Base-by-base conservation (phyloP, 2,888 invertebrate species). In the Drosophila colorata region DNA sequence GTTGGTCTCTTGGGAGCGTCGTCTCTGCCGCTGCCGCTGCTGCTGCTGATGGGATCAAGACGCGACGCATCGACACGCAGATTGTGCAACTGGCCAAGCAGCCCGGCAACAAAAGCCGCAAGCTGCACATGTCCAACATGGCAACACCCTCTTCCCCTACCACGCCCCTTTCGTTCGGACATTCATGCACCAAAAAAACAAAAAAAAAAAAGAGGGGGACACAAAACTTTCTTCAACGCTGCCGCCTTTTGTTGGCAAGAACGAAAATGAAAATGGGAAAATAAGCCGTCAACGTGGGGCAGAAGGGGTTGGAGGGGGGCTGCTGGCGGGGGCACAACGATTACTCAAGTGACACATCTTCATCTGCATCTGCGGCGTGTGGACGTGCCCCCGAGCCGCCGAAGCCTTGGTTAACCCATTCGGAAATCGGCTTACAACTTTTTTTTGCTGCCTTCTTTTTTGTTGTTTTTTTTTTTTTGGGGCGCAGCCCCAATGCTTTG, bases 321-420 rank as follows among this genome's bases (percentile, higher is more conserved):
- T 2, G 25, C 25, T 25, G 25, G 35, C n/a, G 20, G 63, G 60
- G 58, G 58, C 76, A 79, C 73, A 69, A 81, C 84, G 86, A 84
- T 84, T 81, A 84, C 83, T 84, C 86, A 84, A 83, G 73, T 78
- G 86, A 86, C 86, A 75, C 75, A 75, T 75, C 75, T 75, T 58
- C 72, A 72, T 67, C 61, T 33, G 13, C 33, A 33, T 33, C 33
- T 38, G 7, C 43, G 37, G 20, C 53, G 40, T 75, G 41, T 53
- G 67, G 67, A 70, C 70, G 72, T 70, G 71, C 52, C 49, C 28
- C 59, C 33, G 46, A 23, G 48, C 55, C 47, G 40, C 48, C 33
- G 28, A 28, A 18, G 37, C 48, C 53, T 53, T 25, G 58, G 46
- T 31, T 66, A 64, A 47, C 46, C 58, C 53, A 53, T 51, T 47